Base-by-base conservation (phyloP, 2,888 invertebrate genomes). In the Lissocephala sabroskyi region DNA sequence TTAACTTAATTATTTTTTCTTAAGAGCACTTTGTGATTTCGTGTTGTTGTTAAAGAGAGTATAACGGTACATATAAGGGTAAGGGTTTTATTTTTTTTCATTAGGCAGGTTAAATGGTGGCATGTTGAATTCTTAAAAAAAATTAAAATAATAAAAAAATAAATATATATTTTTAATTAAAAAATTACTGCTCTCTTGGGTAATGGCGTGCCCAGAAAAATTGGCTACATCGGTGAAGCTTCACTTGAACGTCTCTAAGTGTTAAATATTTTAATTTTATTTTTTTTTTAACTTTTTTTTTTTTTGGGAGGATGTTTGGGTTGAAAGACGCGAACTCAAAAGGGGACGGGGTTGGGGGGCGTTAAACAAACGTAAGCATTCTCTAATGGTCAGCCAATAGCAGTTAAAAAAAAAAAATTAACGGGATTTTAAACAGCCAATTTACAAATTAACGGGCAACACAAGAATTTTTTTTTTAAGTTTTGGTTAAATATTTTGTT, bases 191-290 rank as follows among this genome's bases (percentile, higher is more conserved):
- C 16, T 44, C 32, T 52, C 19, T 49, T 50, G 39, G 42, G 16
- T 47, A 49, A 16, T 11, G 14, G 6, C 16, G 35, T 35, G 35
- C 35, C 13, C 35, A 16, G 23, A 23, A 23, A 23, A 23, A 23
- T 35, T 35, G 48, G 41, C 46, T 52, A 56, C 52, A 41, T 76
- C 63, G 65, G 75, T 65, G 75, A 73, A 73, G 73, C 70, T 64
- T 75, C 71, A 59, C 62, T 65, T 64, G 53, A 23, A 23, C 23
- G 23, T 23, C 23, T 23, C 23, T 23, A 23, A 23, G 7, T 23
- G 32, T 13, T 23, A 23, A 23, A 23, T 23, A 23, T 23, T 23
- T 23, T 23, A 49, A 52, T 39, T 49, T 47, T 37, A 33, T 52
- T 35, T 40, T 43, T 49, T 44, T 5, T 29, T 37, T 49, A 42